Evolutionary conservation across 2,113 vertebrate species (phyloP).

Genomic region (Uria aalge): DNA sequence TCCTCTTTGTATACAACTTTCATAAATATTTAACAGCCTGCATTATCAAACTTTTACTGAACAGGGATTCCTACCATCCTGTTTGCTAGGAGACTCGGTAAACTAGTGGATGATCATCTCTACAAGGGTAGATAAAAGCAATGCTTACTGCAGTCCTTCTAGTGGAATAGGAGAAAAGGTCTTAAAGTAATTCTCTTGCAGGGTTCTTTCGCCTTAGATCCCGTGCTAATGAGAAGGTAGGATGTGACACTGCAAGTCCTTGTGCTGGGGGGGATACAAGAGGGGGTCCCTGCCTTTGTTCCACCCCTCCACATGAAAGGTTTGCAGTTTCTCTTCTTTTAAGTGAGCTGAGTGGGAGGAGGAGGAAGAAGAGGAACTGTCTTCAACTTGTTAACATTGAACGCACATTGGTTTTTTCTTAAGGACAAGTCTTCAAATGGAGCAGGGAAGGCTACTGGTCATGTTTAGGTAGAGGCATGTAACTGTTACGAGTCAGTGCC

Average conservation of each 20-base stretch:
- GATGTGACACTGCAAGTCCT: not conserved
- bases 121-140: not conserved
- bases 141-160: not conserved
- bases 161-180: not conserved
- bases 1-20: not conserved
- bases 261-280: not conserved
- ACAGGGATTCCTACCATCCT: not conserved
- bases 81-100: not conserved
- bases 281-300: not conserved
- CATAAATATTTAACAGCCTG: not conserved
- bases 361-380: not conserved
- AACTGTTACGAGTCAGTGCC: not conserved
- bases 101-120: no score
- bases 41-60: fast-evolving
- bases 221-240: fast-evolving
- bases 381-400: not conserved
- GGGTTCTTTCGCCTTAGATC: not conserved
- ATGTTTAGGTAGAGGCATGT: not conserved
- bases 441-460: not conserved
- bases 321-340: not conserved
- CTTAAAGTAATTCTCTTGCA: no score
- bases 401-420: fast-evolving
- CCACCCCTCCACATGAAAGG: not conserved
- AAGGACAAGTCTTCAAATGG: not conserved
- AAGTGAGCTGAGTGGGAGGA: not conserved